Conservation (phyloP, 2,113 vertebrate genomes). For the Camelus dromedarius region DNA sequence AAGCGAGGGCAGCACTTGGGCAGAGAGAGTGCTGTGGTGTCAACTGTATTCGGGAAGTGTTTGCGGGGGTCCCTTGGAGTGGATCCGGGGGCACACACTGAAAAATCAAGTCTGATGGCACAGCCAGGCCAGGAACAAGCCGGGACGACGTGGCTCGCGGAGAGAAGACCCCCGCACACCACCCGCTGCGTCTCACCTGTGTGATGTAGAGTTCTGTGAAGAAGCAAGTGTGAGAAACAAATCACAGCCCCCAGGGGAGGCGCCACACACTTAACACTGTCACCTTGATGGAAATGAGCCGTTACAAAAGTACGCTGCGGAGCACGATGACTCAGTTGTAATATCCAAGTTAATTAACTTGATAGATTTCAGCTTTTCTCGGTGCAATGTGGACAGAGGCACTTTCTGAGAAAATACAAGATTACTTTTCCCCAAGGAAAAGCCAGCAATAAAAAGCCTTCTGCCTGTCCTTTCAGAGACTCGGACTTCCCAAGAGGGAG, state of each 20-base stretch:
- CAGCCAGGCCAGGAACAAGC: not conserved
- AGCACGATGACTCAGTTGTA: not conserved
- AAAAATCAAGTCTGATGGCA: accelerated
- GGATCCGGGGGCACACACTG: not conserved
- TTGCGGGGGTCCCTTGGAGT: not conserved
- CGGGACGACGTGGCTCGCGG: accelerated
- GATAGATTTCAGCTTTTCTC: constrained; percentile 48
- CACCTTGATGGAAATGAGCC: constrained; percentile 1
- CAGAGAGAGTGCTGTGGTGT: accelerated
- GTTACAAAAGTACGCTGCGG: not conserved
- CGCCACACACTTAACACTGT: not conserved
- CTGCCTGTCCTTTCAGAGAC: constrained; percentile 53
- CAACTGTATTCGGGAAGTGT: accelerated
- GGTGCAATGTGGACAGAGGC: not conserved
- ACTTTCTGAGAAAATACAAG: constrained; percentile 27
- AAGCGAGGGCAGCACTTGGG: accelerated
- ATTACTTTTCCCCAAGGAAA: constrained; percentile 27
- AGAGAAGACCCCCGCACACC: accelerated
- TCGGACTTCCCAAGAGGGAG: not conserved
- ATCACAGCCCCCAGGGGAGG: not conserved
- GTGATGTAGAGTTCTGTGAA: not conserved
- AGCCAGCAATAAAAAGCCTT: constrained; percentile 46
- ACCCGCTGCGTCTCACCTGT: accelerated
- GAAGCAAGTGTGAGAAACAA: not conserved
- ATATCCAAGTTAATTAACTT: constrained; percentile 58